phyloP scores from a whole-genome alignment of 2,888 invertebrate species.

The Drosophila atripex region DNA sequence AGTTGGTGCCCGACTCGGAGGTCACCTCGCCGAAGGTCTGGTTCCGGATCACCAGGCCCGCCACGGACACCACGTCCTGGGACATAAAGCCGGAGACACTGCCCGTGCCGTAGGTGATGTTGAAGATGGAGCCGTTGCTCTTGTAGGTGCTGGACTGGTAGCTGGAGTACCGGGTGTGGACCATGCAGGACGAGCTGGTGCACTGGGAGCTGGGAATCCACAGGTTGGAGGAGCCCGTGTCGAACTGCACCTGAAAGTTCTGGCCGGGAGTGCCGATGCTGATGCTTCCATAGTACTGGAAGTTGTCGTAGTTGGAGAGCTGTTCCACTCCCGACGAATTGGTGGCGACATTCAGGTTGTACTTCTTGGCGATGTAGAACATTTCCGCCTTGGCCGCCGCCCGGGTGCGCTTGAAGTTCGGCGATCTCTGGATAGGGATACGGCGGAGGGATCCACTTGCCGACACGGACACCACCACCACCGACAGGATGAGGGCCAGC shows the following conservation, averaged over 20 bases:
- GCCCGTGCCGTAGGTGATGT: constrained; percentile 97
- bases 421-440: constrained; percentile 15
- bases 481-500: neutral
- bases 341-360: constrained; percentile 17
- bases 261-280: constrained; percentile 96
- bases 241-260: constrained; percentile 96
- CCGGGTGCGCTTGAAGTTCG: constrained; percentile 26
- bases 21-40: constrained; percentile 98
- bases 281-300: constrained; percentile 98
- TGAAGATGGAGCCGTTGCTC: constrained; percentile 94
- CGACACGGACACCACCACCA: neutral
- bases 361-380: constrained; percentile 48
- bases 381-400: constrained; percentile 41
- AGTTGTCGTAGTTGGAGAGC: constrained; percentile 95
- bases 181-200: constrained; percentile 92
- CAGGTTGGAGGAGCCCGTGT: constrained; percentile 98
- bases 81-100: constrained; percentile 97
- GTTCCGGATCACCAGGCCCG: constrained; percentile 87
- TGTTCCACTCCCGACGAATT: constrained; percentile 82
- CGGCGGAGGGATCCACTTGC: constrained; percentile 4
- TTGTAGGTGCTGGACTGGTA: constrained; percentile 91
- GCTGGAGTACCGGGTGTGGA: constrained; percentile 97
- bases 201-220: constrained; percentile 99
- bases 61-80: constrained; percentile 90
- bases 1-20: constrained; percentile 94